Conservation (phyloP, 2,797 vertebrate genomes). For the Amazona finschi region DNA sequence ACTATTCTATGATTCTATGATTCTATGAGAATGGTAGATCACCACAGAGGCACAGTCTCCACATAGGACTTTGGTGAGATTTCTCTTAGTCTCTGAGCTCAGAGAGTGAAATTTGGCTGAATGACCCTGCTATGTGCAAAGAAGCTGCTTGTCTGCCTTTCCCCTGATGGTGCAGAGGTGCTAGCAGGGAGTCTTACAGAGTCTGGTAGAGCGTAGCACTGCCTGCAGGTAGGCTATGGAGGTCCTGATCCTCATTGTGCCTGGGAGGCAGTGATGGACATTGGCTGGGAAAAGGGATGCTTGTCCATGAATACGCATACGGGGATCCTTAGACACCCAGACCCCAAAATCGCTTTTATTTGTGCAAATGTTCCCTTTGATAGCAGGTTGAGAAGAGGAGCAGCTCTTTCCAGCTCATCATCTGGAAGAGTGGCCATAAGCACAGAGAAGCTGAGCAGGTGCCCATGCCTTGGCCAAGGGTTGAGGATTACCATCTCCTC, state of each 20-base stretch:
- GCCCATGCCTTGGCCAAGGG: not conserved
- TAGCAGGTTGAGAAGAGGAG: not conserved
- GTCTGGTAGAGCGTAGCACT: not conserved
- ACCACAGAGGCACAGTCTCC: not conserved
- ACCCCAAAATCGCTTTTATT: not conserved
- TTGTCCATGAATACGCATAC: not conserved
- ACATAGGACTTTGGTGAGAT: not conserved
- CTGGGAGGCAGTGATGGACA: not conserved
- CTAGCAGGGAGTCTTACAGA: not conserved
- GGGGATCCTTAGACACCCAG: not conserved
- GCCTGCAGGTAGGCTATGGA: not conserved
- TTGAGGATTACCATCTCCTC: not conserved
- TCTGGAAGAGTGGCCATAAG: not conserved
- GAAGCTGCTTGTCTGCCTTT: not conserved
- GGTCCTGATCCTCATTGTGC: not conserved
- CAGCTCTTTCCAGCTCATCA: not conserved
- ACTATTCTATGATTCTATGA: no score
- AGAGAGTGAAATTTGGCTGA: not conserved
- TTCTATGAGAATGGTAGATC: not conserved
- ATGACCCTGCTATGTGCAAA: not conserved
- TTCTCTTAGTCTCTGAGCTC: not conserved
- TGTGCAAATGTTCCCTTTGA: not conserved
- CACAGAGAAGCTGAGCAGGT: not conserved
- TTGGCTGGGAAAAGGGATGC: not conserved
- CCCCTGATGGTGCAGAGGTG: not conserved